Percentiles rank a stretch among this genome's conserved stretches.
phyloP scores from a whole-genome alignment of 2,888 invertebrate species.

The Cistogaster globosa region DNA sequence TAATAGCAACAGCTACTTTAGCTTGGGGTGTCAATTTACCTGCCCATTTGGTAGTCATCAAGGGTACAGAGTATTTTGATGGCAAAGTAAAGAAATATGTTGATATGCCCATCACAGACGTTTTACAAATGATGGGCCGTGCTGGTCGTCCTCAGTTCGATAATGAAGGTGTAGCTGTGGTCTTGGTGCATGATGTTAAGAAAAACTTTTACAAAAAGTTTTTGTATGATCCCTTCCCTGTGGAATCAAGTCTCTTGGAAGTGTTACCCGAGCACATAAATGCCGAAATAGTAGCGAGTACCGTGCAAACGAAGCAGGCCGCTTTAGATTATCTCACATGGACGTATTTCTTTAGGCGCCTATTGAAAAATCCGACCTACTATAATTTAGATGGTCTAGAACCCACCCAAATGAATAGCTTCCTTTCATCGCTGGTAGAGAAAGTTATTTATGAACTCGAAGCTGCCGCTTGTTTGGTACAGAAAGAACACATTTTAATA shows the following conservation, averaged over 20 bases:
- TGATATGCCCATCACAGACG: conserved; percentile 99
- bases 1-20: conserved; percentile 97
- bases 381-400: conserved; percentile 91
- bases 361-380: conserved; percentile 96
- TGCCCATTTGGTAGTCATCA: conserved; percentile 98
- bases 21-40: conserved; percentile 99
- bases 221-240: conserved; percentile 99
- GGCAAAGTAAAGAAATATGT: conserved; percentile 98
- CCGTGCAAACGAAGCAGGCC: conserved; percentile 95
- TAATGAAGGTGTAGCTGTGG: conserved; percentile 93
- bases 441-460: conserved; percentile 88
- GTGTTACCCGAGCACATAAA: conserved; percentile 98
- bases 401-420: conserved; percentile 88
- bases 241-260: conserved; percentile 95
- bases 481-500: conserved; percentile 84
- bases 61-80: conserved; percentile 99
- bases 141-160: conserved; percentile 99
- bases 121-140: conserved; percentile 99
- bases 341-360: conserved; percentile 98
- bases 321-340: conserved; percentile 98
- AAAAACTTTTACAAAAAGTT: conserved; percentile 99
- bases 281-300: conserved; percentile 98
- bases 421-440: conserved; percentile 92
- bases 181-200: conserved; percentile 96
- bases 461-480: conserved; percentile 90